Evolutionary conservation across 2,113 vertebrate genomes (phyloP), one percentile per base, ranked within the genome.

Genomic region (Chaetodon trifascialis): DNA sequence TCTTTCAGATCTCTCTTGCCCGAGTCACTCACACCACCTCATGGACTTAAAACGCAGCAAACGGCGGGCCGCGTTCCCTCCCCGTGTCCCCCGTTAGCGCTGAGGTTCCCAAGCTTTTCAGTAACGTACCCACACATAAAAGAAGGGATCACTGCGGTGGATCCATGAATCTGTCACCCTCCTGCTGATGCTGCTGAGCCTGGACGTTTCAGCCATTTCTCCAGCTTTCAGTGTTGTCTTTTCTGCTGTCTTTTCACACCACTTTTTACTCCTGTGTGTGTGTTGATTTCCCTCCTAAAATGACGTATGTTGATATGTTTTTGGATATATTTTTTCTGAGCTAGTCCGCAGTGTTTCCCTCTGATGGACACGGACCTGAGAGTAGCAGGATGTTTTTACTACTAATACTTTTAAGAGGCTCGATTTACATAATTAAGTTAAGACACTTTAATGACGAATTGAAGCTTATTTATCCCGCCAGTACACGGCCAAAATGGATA

Each of bases 1-100:
- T 66, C 62, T 11, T 44, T 67, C 14, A 11, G 52, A 66, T 38
- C 66, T 71, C 55, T 73, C 40, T 52, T 19, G 5, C 46, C 40
- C 55, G 1, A 68, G 79, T 36, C 30, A 0, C 76, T 76, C 34
- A 46, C 79, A 67, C 75, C 76, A 80, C 55, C 82, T 85, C 15
- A 81, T 75, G 79, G 79, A 68, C 73, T 75, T 19, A 23, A 56
- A 65, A 64, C 10, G 63, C 21, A 54, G 30, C 38, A 5, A 40
- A 40, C 38, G 5, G 38, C 8, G 56, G 56, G 2, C 16, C 55
- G 12, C 40, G 47, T 47, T 17, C 30, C 21, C 12, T 46, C 38
- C 1, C 14, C 23, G 15, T 21, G 65, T 36, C 23, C 58, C 5
- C 9, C 23, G 36, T 52, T 11, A 25, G 62, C 11, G 14, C n/a